Conservation (phyloP, 2,113 vertebrate species). For the Gulo gulo region DNA sequence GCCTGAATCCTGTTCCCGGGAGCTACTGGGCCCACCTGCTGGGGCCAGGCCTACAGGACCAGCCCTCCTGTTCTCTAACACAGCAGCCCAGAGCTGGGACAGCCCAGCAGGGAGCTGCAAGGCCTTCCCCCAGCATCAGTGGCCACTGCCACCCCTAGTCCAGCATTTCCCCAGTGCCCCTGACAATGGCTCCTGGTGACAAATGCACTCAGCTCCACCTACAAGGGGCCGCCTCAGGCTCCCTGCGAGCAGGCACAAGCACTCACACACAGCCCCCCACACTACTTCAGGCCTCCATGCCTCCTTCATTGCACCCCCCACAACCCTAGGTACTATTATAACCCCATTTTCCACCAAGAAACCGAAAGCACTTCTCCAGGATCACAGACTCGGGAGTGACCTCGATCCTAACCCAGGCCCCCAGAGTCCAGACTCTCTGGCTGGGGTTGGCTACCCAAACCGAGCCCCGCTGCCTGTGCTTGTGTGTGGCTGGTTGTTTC, state of each 20-base stretch:
- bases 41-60: neutral
- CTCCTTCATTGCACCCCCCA: neutral
- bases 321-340: neutral
- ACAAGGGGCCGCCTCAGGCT: neutral
- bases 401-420: neutral
- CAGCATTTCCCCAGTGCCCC: neutral
- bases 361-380: neutral
- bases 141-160: neutral
- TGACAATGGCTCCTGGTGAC: neutral
- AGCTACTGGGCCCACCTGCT: too few relatives aligned
- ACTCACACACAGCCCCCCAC: rapidly evolving
- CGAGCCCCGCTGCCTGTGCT: neutral
- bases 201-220: rapidly evolving
- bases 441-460: neutral
- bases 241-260: rapidly evolving
- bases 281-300: neutral
- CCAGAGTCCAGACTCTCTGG: neutral
- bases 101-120: neutral
- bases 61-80: neutral
- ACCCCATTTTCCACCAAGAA: neutral
- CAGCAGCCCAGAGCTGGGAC: neutral
- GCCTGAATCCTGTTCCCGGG: rapidly evolving
- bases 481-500: rapidly evolving
- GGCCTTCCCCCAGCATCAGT: neutral
- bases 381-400: neutral